A percentile compares a stretch with the other conserved stretches of the same genome.
These are phyloP conservation scores for Ammodramus savannarum DNA, from an alignment of 2,113 vertebrate species.

Conservation along the genomic window DNA sequence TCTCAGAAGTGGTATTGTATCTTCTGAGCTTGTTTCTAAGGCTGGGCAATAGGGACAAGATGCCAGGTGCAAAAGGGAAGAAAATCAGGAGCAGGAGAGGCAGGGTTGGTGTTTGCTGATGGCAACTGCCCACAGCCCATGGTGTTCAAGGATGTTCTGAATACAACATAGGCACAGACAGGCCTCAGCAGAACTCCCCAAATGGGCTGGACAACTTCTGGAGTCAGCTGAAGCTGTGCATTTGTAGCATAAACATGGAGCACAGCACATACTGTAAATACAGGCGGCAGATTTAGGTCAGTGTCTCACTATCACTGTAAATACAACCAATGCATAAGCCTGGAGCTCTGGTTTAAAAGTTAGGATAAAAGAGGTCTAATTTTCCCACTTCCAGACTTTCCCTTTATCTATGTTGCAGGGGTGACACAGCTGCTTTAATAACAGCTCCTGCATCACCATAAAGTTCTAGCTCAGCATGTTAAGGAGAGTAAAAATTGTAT, in stretches of 20 bases:
- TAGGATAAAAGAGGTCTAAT: background rate
- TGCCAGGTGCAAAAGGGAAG: background rate
- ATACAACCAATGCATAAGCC: rapidly evolving
- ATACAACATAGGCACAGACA: rapidly evolving
- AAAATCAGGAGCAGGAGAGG: background rate
- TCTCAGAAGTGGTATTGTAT: background rate
- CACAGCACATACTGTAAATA: background rate
- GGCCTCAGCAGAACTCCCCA: background rate
- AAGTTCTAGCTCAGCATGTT: background rate
- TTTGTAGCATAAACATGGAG: background rate
- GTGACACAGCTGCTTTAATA: background rate
- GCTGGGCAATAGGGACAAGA: background rate
- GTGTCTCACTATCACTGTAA: background rate
- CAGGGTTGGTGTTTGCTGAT: background rate
- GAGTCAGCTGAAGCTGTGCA: background rate
- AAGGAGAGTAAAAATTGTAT: background rate
- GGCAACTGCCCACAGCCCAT: rapidly evolving
- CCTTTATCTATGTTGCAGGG: background rate
- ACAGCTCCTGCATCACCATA: background rate
- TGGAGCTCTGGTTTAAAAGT: background rate
- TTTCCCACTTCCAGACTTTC: background rate
- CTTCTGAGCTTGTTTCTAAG: background rate
- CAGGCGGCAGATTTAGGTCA: background rate
- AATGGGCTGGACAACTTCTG: background rate
- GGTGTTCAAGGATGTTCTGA: background rate